Evolutionary conservation across 2,113 vertebrate species (phyloP).

Genomic region (Megalops atlanticus): DNA sequence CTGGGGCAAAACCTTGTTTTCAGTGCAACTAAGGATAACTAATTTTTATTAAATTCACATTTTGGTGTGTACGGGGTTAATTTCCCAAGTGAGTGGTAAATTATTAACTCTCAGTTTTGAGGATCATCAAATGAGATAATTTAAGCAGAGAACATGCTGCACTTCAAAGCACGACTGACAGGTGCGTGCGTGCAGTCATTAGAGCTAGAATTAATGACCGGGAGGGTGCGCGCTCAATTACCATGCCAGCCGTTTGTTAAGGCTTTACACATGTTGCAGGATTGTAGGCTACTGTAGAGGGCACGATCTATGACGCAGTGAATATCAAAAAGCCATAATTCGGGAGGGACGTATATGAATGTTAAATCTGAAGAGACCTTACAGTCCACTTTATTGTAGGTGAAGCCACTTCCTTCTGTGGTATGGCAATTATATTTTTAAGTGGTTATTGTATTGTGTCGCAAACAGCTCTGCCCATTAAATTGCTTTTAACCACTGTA

Average conservation of each 20-base stretch:
- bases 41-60: background rate
- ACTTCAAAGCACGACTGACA: background rate
- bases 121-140: background rate
- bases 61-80: background rate
- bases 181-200: constrained; percentile 1
- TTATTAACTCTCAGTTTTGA: background rate
- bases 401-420: background rate
- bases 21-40: no score
- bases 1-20: background rate
- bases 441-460: background rate
- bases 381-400: background rate
- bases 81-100: background rate
- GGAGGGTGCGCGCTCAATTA: background rate
- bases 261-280: background rate
- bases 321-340: background rate
- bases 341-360: background rate
- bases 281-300: background rate
- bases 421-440: background rate
- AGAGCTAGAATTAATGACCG: constrained; percentile 10
- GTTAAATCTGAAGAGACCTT: background rate
- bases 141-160: background rate
- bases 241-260: background rate
- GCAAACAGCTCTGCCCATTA: background rate
- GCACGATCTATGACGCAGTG: background rate
- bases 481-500: background rate